Evolutionary conservation across 2,113 vertebrate genomes (phyloP), one percentile per base, ranked within the genome.

Genomic region (Cygnus atratus): DNA sequence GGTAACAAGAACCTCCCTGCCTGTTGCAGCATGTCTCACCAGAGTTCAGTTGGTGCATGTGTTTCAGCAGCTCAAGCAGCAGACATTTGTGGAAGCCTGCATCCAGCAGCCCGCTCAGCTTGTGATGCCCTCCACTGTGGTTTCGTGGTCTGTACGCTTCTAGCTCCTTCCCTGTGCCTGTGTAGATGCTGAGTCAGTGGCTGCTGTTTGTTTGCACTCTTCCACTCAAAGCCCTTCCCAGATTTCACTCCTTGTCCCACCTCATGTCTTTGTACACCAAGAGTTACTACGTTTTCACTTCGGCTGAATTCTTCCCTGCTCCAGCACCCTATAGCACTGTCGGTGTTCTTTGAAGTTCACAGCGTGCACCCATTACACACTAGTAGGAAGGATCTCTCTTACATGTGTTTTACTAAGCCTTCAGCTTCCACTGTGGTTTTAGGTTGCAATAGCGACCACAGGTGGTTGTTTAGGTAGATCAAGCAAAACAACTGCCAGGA

Each of bases 21-120:
- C 41, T 41, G 91, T 54, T 12, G 9, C 6, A 1, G 68, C 81
- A n/a, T 2, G 39, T 70, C 67, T 13, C 2, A 0, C 21, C 80
- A 29, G 70, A 15, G 75, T 1, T 22, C 10, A 0, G 62, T 13
- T 61, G 37, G 44, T 6, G 1, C 2, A 0, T 7, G 37, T 21
- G 65, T 13, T 18, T 6, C 3, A 3, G 50, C 74, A 24, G 71
- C 61, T 62, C 83, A 12, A n/a, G 54, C 3, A 7, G 14, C 0
- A 0, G 62, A 35, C 0, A 0, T 11, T 28, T 46, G 0, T 18
- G 79, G 61, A 11, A 33, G 37, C 58, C 87, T 0, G 0, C 39
- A 44, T n/a, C 77, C 82, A 0, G 0, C 0, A 29, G 59, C 35
- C 22, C 1, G 0, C 67, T 67, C 1, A 0, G 46, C 70, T 78